These are phyloP conservation scores for Drosophila grimshawi DNA, from an alignment of 1,140 invertebrate species.

Conservation along the genomic window DNA sequence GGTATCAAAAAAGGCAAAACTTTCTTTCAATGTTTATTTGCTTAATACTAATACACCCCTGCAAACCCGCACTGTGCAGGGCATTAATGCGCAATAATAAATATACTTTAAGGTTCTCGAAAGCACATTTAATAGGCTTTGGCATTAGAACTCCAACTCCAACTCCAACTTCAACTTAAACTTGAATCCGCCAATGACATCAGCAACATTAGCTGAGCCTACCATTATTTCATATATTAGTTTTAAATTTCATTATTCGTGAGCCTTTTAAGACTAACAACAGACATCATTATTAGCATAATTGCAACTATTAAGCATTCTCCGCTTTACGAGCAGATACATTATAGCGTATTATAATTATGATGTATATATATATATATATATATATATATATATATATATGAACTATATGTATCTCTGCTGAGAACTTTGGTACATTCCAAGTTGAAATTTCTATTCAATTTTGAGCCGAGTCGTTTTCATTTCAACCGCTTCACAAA, in stretches of 20 bases:
- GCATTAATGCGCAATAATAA: background rate
- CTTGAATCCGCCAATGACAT: slow-evolving; percentile 41
- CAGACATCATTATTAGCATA: slow-evolving; percentile 40
- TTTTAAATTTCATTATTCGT: slow-evolving; percentile 55
- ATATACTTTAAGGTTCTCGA: slow-evolving; percentile 29
- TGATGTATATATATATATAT: background rate
- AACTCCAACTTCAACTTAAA: slow-evolving; percentile 33
- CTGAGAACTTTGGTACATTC: too few relatives aligned
- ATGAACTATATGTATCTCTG: too few relatives aligned
- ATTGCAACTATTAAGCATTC: slow-evolving; percentile 36
- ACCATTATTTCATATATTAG: slow-evolving; percentile 39
- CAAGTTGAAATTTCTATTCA: too few relatives aligned
- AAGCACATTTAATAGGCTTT: slow-evolving; percentile 41
- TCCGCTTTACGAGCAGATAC: background rate
- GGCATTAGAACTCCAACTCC: slow-evolving; percentile 42
- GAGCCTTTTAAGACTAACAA: slow-evolving; percentile 18
- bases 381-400: background rate
- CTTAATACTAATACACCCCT: too few relatives aligned
- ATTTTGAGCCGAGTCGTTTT: too few relatives aligned
- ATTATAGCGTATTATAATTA: too few relatives aligned
- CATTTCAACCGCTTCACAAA: too few relatives aligned
- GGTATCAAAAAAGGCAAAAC: too few relatives aligned
- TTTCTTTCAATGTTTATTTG: too few relatives aligned
- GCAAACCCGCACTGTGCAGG: background rate
- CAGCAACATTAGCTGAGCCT: slow-evolving; percentile 43